Evolutionary conservation across 2,888 invertebrate genomes (phyloP).

Genomic region (Entomobrya multifasciata): DNA sequence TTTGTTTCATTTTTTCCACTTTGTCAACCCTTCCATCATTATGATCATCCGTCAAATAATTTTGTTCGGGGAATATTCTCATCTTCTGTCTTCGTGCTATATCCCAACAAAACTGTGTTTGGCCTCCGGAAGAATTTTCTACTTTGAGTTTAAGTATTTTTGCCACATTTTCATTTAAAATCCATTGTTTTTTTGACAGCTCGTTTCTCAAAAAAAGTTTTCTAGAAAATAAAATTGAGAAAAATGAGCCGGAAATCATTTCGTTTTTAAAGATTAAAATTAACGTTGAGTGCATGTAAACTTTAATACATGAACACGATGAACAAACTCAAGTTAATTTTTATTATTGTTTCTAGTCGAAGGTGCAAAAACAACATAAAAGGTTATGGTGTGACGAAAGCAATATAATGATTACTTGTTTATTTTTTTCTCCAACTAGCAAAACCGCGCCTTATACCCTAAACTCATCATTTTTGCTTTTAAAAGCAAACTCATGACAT

Average conservation of each 20-base stretch:
- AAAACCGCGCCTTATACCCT: constrained; percentile 42
- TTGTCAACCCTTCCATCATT: not conserved
- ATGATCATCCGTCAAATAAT: not conserved
- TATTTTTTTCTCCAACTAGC: not conserved
- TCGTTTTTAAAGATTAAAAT: constrained; percentile 30
- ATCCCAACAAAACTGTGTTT: not conserved
- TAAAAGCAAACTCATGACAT: not conserved
- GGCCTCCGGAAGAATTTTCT: not conserved
- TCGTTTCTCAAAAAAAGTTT: not conserved
- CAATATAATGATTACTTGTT: constrained; percentile 27
- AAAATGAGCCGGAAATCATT: not conserved
- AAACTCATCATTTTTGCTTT: no score
- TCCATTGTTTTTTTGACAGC: constrained; percentile 48
- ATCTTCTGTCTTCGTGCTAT: not conserved
- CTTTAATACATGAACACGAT: not conserved
- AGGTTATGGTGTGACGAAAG: not conserved
- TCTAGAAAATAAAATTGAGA: not conserved
- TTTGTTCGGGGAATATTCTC: not conserved
- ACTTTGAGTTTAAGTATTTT: not conserved
- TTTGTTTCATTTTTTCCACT: constrained; percentile 6
- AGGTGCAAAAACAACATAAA: not conserved
- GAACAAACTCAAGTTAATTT: not conserved
- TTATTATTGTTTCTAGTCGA: not conserved
- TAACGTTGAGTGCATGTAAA: not conserved
- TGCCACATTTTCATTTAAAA: constrained; percentile 55